phyloP scores from a whole-genome alignment of 2,888 invertebrate species.

The Cantharis nigra region DNA sequence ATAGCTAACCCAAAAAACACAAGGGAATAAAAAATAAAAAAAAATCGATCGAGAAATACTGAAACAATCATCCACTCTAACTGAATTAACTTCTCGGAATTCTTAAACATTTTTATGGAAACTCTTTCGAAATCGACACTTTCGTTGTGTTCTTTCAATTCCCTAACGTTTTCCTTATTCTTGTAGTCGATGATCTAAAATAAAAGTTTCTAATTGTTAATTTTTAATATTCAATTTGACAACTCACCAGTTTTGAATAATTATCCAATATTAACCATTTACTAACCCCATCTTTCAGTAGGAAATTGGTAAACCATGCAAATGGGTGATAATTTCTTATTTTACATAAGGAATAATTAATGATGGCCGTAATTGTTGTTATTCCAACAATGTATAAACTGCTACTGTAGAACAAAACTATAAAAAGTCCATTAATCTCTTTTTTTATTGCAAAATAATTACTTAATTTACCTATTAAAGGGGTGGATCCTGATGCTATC shows the following conservation, averaged over 20 bases:
- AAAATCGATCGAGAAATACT: slow-evolving; percentile 27
- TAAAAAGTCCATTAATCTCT: background rate
- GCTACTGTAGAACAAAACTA: slow-evolving; percentile 18
- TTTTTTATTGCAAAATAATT: background rate
- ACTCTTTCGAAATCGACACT: slow-evolving; percentile 53
- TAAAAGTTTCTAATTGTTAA: background rate
- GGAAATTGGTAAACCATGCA: background rate
- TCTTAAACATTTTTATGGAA: slow-evolving; percentile 29
- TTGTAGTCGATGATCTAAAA: background rate
- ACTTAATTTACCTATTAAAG: slow-evolving; percentile 58
- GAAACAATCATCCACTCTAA: background rate
- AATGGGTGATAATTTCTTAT: slow-evolving; percentile 4
- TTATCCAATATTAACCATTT: slow-evolving; percentile 10
- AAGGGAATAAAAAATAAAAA: slow-evolving; percentile 62
- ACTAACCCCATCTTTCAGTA: background rate
- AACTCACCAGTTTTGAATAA: background rate
- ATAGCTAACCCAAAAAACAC: slow-evolving; percentile 60
- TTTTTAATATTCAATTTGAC: background rate
- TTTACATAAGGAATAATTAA: slow-evolving; percentile 6
- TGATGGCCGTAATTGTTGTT: background rate
- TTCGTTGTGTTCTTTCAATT: slow-evolving; percentile 49
- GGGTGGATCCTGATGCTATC: slow-evolving; percentile 60
- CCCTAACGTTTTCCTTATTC: slow-evolving; percentile 49
- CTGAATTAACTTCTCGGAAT: slow-evolving; percentile 32
- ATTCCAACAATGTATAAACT: slow-evolving; percentile 14